A percentile compares a stretch with the other conserved stretches of the same genome.
phyloP scores from a whole-genome alignment of 2,797 vertebrate genomes.

The Myotis pilosus region DNA sequence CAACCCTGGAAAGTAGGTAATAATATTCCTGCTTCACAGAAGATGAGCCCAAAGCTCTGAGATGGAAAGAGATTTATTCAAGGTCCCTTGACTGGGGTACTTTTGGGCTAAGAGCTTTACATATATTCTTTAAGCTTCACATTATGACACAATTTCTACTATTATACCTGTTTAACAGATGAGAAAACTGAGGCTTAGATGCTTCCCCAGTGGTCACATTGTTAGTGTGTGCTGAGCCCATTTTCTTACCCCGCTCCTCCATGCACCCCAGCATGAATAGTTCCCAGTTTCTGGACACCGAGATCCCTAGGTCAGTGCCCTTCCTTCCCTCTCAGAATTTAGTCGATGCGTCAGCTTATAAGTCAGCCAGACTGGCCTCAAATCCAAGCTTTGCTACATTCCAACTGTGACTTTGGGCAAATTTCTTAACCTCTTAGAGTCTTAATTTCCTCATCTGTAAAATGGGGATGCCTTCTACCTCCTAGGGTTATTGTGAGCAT shows the following conservation, averaged over 20 bases:
- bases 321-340: not conserved
- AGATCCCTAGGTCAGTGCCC: not conserved
- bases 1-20: not conserved
- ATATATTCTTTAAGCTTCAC: not conserved
- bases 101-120: not conserved
- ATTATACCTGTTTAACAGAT: not conserved
- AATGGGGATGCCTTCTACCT: not conserved
- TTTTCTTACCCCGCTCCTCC: not conserved
- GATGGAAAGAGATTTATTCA: not conserved
- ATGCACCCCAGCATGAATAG: not conserved
- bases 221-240: not conserved
- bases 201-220: not conserved
- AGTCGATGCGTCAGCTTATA: not conserved
- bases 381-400: not conserved
- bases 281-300: not conserved
- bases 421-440: constrained; percentile 28
- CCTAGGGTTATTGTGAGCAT: not conserved
- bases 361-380: not conserved
- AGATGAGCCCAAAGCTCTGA: not conserved
- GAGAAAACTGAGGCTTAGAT: not conserved
- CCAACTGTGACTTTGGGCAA: not conserved
- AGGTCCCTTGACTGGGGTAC: not conserved
- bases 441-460: not conserved
- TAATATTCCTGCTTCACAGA: not conserved
- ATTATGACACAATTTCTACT: not conserved